A percentile compares a stretch with the other conserved stretches of the same genome.
Conservation (phyloP, 2,113 vertebrate species). For the Sinocyclocheilus rhinocerous region DNA sequence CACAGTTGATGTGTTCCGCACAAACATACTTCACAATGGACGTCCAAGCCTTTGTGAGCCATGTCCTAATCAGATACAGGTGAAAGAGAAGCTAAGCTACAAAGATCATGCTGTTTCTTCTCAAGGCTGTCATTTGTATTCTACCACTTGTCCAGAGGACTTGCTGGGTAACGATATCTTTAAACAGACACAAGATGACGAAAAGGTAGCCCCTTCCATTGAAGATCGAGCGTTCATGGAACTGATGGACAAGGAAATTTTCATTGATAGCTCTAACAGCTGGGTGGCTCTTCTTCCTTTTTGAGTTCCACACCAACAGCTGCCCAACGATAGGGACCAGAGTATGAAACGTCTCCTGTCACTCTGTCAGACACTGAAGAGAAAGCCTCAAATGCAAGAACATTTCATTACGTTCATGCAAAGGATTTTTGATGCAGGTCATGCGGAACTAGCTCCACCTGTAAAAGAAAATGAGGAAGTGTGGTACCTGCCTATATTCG, state of each 20-base stretch:
- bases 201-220: neutral
- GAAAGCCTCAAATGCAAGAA: neutral
- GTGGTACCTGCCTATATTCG: no score
- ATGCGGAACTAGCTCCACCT: no score
- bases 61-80: constrained; percentile 1
- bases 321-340: neutral
- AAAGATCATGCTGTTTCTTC: neutral
- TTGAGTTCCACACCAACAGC: neutral
- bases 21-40: neutral
- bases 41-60: neutral
- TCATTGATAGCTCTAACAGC: neutral
- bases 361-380: neutral
- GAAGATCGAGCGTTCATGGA: neutral
- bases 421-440: no score
- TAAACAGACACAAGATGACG: neutral
- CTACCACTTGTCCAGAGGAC: neutral
- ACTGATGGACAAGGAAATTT: neutral
- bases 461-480: no score
- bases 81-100: neutral
- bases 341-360: neutral
- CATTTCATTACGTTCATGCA: no score
- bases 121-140: neutral
- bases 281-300: neutral
- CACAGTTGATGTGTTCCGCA: neutral
- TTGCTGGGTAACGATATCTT: neutral